Base-by-base conservation (phyloP, 2,888 invertebrate species). In the Acutogordius australiensis region DNA sequence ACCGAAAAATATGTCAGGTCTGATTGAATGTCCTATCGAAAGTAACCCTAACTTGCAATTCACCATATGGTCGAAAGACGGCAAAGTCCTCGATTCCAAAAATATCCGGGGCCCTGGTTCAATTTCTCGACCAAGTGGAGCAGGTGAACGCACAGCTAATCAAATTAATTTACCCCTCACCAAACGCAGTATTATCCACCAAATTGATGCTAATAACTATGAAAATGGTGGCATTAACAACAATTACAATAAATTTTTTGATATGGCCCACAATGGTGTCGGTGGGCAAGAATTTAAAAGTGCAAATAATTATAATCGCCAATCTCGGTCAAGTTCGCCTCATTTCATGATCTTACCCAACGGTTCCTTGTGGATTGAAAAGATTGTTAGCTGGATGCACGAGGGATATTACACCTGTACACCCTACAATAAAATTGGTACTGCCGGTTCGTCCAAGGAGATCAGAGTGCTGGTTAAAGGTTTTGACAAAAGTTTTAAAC, bases 11-110 rank as follows among this genome's bases (percentile, higher is more conserved):
- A 23, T 60, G 59, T n/a, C 57, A 2, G 60, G 60, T 18, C 21
- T 21, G 8, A 45, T 60, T 27, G 18, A 60, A 27, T 60, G 60
- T 28, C 27, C 26, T 8, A 60, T 60, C 8, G 28, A 60, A n/a
- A 4, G 60, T 2, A 57, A 60, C 26, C 60, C 60, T 23, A 13
- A 2, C n/a, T 18, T 60, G 60, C 23, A 60, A n/a, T 59, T 60
- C 27, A 60, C 60, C n/a, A 60, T 45, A n/a, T 60, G 60, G 60
- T 51, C 59, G 8, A 60, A 59, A 29, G 45, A 60, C 26, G 60
- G 57, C 27, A 60, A 60, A 18, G n/a, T 59, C 4, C 4, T 60
- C 2, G 23, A 60, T 57, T 59, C 13, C n/a, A 21, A 26, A 8
- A 4, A 26, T 58, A 8, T 8, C n/a, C 8, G 8, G 8, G n/a